phyloP scores from a whole-genome alignment of 2,888 invertebrate genomes.

The Agapostemon virescens region DNA sequence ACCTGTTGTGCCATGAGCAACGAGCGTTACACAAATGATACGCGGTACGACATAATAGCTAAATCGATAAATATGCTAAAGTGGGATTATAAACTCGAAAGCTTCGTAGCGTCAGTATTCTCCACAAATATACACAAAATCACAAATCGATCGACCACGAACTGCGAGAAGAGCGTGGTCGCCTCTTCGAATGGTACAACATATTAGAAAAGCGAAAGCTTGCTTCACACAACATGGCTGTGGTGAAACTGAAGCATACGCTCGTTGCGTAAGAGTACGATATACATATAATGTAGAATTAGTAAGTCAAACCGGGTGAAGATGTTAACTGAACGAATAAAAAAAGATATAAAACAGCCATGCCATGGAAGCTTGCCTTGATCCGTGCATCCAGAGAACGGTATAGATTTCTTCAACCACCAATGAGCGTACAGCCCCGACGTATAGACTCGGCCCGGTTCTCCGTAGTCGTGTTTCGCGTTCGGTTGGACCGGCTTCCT shows the following conservation, averaged over 20 bases:
- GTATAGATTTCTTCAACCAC: constrained; percentile 90
- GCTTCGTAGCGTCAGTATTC: constrained; percentile 21
- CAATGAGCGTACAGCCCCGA: constrained; percentile 94
- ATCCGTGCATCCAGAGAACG: constrained; percentile 71
- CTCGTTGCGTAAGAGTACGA: constrained; percentile 54
- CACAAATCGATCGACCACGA: constrained; percentile 1
- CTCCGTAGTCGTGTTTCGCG: constrained; percentile 22
- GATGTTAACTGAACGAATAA: constrained; percentile 61
- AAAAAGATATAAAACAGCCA: constrained; percentile 76
- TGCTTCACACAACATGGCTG: constrained; percentile 81
- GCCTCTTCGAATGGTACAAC: constrained; percentile 6
- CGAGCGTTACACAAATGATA: not conserved
- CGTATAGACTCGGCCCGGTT: constrained; percentile 85
- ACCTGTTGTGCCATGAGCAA: constrained; percentile 39
- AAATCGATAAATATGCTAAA: not conserved
- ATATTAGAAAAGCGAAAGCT: constrained; percentile 77
- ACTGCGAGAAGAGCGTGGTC: not conserved
- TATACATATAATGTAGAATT: constrained; percentile 65
- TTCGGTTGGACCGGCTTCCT: constrained; percentile 44
- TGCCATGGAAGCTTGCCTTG: constrained; percentile 81
- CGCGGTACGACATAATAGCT: not conserved
- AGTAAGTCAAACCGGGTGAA: constrained; percentile 63
- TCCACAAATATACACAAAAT: constrained; percentile 19
- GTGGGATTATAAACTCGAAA: not conserved
- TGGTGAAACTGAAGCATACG: constrained; percentile 74